Base-by-base conservation (phyloP, 1,140 invertebrate genomes). In the Chymomyza costata region DNA sequence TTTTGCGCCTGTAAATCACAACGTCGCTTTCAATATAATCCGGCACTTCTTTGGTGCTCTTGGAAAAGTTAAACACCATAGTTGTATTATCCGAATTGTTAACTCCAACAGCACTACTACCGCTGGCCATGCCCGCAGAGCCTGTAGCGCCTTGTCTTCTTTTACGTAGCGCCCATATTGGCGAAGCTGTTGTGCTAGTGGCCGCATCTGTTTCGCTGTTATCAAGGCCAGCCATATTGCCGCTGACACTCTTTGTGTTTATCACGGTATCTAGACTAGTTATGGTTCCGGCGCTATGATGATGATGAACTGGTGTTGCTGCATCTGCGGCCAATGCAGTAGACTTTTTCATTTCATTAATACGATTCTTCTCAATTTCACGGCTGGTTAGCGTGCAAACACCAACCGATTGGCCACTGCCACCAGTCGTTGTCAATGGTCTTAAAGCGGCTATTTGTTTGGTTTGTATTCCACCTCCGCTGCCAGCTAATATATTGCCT, bases 21-120 rank as follows among this genome's bases (percentile, higher is more conserved):
- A 93, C 93, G 87, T 95, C 94, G 86, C 95, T 95, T 85, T 94
- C 93, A 82, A 95, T 94, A 86, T 96, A 95, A 88, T 95, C 93
- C 38, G 94, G 94, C 60, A 95, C 93, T 64, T 93, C 92, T 83
- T 93, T 93, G 65, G 92, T 89, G 83, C 90, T 89, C 60, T 91
- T 93, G 25, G 82, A 84, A 86, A 95, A 96, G 86, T 95, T 94
- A 86, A 95, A 95, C 38, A 95, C 93, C 86, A 95, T 92, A 6
- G 92, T 91, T 63, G 90, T 93, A 84, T 88, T 55, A n/a, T 55
- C 51, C 21, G 39, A 7, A 16, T 10, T 19, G n/a, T 17, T 38
- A 38, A 7, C 16, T 16, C 10, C 87, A 70, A 80, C 55, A 31
- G 49, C 54, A 25, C 25, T 30, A 49, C 34, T 34, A 44, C 56